Conservation (phyloP, 2,888 invertebrate species). For the Callinectes sapidus region DNA sequence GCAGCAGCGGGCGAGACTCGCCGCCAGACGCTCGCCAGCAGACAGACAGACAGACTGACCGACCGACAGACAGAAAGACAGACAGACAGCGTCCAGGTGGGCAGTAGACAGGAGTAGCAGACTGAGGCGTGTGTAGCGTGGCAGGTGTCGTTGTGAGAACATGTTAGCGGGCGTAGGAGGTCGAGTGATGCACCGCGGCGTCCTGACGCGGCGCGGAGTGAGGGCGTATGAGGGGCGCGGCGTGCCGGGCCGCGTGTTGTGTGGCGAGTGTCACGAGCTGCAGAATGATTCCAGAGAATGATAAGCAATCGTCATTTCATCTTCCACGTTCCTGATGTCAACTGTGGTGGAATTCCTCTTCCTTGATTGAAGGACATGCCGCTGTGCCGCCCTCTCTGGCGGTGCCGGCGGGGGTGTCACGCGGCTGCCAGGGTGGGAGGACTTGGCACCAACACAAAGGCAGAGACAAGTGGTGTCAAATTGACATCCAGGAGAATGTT, state of each 20-base stretch:
- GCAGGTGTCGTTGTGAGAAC: neutral
- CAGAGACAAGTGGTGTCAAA: conserved; percentile 23
- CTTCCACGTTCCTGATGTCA: conserved; percentile 10
- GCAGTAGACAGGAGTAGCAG: neutral
- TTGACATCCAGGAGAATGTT: conserved; percentile 25
- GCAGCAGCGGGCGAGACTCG: neutral
- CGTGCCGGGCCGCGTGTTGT: neutral
- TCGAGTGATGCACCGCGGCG: neutral
- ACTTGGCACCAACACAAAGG: conserved; percentile 14
- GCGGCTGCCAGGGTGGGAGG: neutral
- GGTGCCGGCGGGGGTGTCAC: neutral
- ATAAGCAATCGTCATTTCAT: neutral
- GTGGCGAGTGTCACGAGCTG: neutral
- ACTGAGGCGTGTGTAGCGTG: conserved; percentile 19
- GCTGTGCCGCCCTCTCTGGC: neutral
- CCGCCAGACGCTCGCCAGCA: neutral
- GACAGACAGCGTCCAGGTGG: neutral
- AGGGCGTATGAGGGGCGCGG: neutral
- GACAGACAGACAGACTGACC: neutral
- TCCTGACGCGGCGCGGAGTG: no score
- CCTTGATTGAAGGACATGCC: neutral
- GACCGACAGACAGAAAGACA: neutral
- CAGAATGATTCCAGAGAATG: neutral
- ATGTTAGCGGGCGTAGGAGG: neutral
- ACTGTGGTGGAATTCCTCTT: neutral